Base-by-base conservation (phyloP, 2,797 vertebrate species). In the Anabas testudineus region DNA sequence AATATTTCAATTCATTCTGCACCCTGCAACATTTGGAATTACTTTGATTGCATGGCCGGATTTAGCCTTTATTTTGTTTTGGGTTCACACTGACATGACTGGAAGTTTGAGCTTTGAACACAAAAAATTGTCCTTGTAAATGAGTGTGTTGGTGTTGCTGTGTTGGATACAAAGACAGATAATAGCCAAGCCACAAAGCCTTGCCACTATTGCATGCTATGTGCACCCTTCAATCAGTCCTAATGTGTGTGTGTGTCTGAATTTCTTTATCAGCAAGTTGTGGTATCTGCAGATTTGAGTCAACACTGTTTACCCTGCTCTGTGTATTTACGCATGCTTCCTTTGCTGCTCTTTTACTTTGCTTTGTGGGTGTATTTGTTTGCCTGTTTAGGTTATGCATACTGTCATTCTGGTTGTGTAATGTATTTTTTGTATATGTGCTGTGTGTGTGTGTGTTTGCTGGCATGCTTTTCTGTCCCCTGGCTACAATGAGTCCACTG, bases 401-500 rank as follows among this genome's bases (percentile, higher is more conserved):
- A 52, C 67, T n/a, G 37, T 48, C 61, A 57, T 68, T 71, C 59
- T 71, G 59, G 37, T 53, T 67, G 42, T 68, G 22, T 64, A 47
- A 63, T 48, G 47, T 54, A 77, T 80, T 64, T 73, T 57, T 58
- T 73, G 16, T 72, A 45, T 66, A 60, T 73, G 37, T 49, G 42
- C 55, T 76, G 51, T 65, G 55, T 71, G 55, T 76, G 51, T 65
- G 55, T 71, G 56, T 73, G 45, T 61, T 49, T 76, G 57, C 76
- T 73, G 69, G 61, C 62, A 65, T 76, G 78, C 78, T 71, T 73
- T 65, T 83, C 52, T 77, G 76, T 90, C 89, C 86, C 87, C 62
- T 83, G 82, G 90, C 88, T 87, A 67, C 81, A 76, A 57, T 68
- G 73, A 78, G 74, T 73, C 81, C 73, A 66, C 78, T 92, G 93